Evolutionary conservation across 1,140 invertebrate species (phyloP).

Genomic region (Gryllus bimaculatus): DNA sequence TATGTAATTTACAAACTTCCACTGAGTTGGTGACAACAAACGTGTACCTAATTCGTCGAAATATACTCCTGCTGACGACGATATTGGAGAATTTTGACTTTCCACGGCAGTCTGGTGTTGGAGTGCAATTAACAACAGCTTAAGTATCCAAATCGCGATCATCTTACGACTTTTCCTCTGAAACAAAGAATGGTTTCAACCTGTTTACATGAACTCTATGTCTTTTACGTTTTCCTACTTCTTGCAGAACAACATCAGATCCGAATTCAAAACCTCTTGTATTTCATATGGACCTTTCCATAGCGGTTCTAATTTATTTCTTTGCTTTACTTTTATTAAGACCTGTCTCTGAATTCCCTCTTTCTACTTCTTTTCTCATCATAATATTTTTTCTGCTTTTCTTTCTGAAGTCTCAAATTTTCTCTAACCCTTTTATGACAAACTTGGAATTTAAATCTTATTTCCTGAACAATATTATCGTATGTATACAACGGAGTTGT

Average conservation of each 20-base stretch:
- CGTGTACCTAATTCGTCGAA: too few relatives aligned
- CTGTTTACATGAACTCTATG: not conserved
- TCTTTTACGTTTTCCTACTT: not conserved
- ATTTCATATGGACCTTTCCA: slow-evolving; percentile 15
- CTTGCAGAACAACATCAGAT: not conserved
- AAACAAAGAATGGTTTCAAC: not conserved
- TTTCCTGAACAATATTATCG: slow-evolving; percentile 10
- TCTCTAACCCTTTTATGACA: not conserved
- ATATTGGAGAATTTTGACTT: too few relatives aligned
- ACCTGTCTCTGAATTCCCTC: too few relatives aligned
- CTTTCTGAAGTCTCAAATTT: slow-evolving; percentile 6
- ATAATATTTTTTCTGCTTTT: slow-evolving; percentile 6
- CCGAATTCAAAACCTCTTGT: not conserved
- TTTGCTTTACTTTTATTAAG: not conserved
- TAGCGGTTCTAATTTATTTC: too few relatives aligned
- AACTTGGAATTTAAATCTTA: slow-evolving; percentile 9
- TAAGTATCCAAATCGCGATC: too few relatives aligned
- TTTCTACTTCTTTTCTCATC: not conserved
- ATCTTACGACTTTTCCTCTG: not conserved
- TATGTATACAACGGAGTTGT: slow-evolving; percentile 7
- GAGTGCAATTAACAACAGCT: too few relatives aligned
- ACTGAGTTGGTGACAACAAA: too few relatives aligned
- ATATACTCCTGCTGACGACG: too few relatives aligned
- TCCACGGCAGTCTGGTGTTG: too few relatives aligned
- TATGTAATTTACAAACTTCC: too few relatives aligned